Conservation (phyloP, 2,888 invertebrate species). For the Danaus chrysippus region DNA sequence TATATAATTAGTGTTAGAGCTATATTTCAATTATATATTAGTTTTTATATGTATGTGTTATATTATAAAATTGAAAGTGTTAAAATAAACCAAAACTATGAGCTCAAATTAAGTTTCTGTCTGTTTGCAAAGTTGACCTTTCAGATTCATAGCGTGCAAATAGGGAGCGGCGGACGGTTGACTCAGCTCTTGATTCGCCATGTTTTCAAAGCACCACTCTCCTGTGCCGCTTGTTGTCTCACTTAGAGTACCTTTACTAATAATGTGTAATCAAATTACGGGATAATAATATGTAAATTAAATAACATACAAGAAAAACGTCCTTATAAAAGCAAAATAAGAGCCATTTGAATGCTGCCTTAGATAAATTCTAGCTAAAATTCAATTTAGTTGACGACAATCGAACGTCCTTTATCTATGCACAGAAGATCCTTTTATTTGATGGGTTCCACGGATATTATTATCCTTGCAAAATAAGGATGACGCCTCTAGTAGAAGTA, state of each 20-base stretch:
- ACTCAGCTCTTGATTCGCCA: constrained; percentile 70
- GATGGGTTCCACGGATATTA: constrained; percentile 66
- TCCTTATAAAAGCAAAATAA: neutral
- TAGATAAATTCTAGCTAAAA: constrained; percentile 68
- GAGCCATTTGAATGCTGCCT: constrained; percentile 10
- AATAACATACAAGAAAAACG: too few relatives aligned
- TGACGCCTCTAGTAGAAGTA: constrained; percentile 41
- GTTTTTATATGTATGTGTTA: neutral
- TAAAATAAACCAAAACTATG: constrained; percentile 18
- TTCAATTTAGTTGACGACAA: constrained; percentile 74
- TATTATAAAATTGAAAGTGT: constrained; percentile 7
- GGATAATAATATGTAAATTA: constrained; percentile 3
- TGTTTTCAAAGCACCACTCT: constrained; percentile 58
- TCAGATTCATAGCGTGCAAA: constrained; percentile 60
- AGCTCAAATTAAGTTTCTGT: constrained; percentile 27
- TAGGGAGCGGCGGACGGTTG: constrained; percentile 59
- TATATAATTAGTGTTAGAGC: neutral
- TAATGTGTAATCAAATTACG: constrained; percentile 29
- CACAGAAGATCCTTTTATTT: constrained; percentile 76
- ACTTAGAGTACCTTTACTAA: constrained; percentile 24
- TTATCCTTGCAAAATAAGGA: constrained; percentile 52
- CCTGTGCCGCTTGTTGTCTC: constrained; percentile 35
- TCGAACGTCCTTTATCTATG: constrained; percentile 74
- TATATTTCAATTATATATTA: constrained; percentile 7
- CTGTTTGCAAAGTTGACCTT: constrained; percentile 44